Evolutionary conservation across 2,888 invertebrate genomes (phyloP), one percentile per base, ranked within the genome.

Genomic region (Dioctria rufipes): DNA sequence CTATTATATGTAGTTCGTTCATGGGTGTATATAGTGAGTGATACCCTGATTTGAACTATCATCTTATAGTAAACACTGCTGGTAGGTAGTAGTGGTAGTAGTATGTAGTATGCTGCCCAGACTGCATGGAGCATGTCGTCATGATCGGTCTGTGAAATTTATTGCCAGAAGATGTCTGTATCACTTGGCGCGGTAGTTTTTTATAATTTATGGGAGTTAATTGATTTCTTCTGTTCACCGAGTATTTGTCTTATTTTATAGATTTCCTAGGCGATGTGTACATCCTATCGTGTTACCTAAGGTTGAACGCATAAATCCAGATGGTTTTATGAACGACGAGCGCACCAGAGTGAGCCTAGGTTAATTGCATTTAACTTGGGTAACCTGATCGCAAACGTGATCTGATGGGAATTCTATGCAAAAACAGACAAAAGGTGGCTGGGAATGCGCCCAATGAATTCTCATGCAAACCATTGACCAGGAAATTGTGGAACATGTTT

Each of bases 141-240:
- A 63, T 77, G 63, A 63, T 63, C 46, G 8, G 49, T 25, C 25
- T 25, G 25, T 25, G 37, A 49, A 63, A 77, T 77, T 77, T 77
- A 77, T 77, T n/a, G 63, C 63, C 63, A 63, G 61, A 39, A 77
- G 77, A 77, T 77, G 77, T 77, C 77, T 77, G 77, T 77, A 77
- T 77, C 77, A 77, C 77, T 77, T 75, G 63, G 63, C 77, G 63
- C 51, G 43, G 77, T 66, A 54, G 54, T 65, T 51, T 25, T 40
- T 78, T 78, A 66, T 80, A 80, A 81, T 81, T 81, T 81, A 80
- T 81, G 80, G 78, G 73, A 77, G 80, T 80, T 81, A 81, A 81
- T 81, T 81, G 81, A 81, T 81, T 81, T 81, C 71, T 80, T 78
- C 80, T 81, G 81, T 81, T 81, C 69, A 37, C 61, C 71, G 69